A percentile compares a stretch with the other conserved stretches of the same genome.
phyloP scores from a whole-genome alignment of 2,797 vertebrate species.

The Ambastaia sidthimunki region DNA sequence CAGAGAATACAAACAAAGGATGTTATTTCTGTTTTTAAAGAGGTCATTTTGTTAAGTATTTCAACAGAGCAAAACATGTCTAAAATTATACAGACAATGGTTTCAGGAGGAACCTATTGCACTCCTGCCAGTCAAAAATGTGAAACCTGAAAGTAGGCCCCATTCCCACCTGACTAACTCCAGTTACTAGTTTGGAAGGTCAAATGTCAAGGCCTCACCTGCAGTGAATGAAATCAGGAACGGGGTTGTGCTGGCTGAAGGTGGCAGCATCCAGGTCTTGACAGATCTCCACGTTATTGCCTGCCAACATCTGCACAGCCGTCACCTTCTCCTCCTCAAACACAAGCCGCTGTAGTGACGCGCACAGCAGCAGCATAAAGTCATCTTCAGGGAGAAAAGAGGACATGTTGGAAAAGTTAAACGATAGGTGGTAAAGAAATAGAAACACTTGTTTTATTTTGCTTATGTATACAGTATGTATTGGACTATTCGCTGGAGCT shows the following conservation, averaged over 20 bases:
- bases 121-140: background rate
- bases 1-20: background rate
- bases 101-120: background rate
- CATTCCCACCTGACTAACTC: too few relatives aligned
- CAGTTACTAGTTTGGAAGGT: background rate
- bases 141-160: background rate
- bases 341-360: slow-evolving; percentile 88
- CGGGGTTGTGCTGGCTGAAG: slow-evolving; percentile 86
- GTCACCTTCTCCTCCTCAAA: slow-evolving; percentile 90
- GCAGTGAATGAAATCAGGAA: slow-evolving; percentile 92
- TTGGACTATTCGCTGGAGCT: background rate
- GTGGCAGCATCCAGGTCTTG: slow-evolving; percentile 84
- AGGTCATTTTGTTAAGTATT: background rate
- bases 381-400: slow-evolving; percentile 78
- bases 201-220: slow-evolving; percentile 72
- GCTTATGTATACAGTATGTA: background rate
- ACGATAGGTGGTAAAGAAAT: background rate
- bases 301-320: slow-evolving; percentile 83
- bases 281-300: slow-evolving; percentile 90
- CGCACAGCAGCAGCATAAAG: slow-evolving; percentile 89
- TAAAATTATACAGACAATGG: background rate
- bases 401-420: background rate
- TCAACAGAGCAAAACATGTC: background rate
- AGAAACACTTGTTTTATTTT: background rate
- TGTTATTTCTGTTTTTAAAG: slow-evolving; percentile 6